Evolutionary conservation across 1,140 invertebrate genomes (phyloP), one percentile per base, ranked within the genome.

Genomic region (Planococcus citri): DNA sequence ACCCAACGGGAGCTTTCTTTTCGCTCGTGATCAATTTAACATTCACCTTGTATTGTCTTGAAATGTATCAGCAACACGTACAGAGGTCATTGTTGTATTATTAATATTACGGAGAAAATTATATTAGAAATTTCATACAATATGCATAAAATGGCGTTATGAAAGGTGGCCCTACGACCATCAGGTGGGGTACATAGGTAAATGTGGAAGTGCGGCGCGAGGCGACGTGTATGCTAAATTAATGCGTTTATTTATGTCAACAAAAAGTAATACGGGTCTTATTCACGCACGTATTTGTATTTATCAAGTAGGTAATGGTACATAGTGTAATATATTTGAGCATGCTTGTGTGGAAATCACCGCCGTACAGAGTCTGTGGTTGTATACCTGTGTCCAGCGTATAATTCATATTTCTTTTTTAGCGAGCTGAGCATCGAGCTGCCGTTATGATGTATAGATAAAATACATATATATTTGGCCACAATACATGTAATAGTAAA

Each of bases 241-340:
- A 51, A 51, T 17, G 41, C 41, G 41, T 51, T 51, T 51, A 51
- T 51, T 51, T 51, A 51, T 51, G 41, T 51, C 41, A 51, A 51
- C 41, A 51, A 51, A 37, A 51, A 51, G 41, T 51, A 17, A 51
- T 51, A 51, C 41, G 41, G 6, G 17, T 51, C 41, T 51, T 14
- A 14, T 51, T 51, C 41, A 51, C 41, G 41, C 41, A 51, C 41
- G 41, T 51, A 51, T 51, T 51, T 37, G 2, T 20, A 51, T 51
- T 51, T 51, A 20, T 51, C 17, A 20, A 3, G 41, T 51, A 51
- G 4, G 41, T 17, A 3, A 14, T 3, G n/a, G n/a, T n/a, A n/a
- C n/a, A n/a, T n/a, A n/a, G n/a, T n/a, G n/a, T n/a, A n/a, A n/a
- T n/a, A n/a, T n/a, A n/a, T n/a, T n/a, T n/a, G n/a, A n/a, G n/a